Percentiles rank a stretch among this genome's conserved stretches.
Evolutionary conservation across 2,888 invertebrate species (phyloP).

Genomic region (Yponomeuta evonymella): DNA sequence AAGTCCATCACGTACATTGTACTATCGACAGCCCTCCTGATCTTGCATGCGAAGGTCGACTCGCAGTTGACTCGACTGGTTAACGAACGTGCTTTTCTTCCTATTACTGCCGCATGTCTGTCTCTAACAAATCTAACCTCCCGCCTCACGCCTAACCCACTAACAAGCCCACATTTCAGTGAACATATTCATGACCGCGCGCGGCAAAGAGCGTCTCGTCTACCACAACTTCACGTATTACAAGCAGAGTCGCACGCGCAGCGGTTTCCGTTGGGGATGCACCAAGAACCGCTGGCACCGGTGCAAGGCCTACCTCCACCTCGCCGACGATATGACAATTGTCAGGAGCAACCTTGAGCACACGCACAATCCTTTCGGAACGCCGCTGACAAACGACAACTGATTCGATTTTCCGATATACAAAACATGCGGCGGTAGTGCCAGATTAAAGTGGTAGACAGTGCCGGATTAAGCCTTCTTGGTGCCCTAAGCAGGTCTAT

Average conservation of each 20-base stretch:
- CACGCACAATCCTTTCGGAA: constrained; percentile 45
- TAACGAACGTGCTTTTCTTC: no score
- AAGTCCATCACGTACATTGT: no score
- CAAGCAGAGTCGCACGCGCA: constrained; percentile 59
- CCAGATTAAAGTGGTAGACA: no score
- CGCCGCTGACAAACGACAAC: constrained; percentile 18
- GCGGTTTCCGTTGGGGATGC: constrained; percentile 67
- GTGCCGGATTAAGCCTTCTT: no score
- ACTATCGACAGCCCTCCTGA: no score
- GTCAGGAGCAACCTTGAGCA: constrained; percentile 63
- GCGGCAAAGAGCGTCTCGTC: constrained; percentile 62
- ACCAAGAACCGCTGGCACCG: constrained; percentile 68
- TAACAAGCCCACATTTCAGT: constrained; percentile 50
- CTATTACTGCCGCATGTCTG: background rate
- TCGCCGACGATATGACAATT: constrained; percentile 63
- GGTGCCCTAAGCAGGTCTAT: no score
- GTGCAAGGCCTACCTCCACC: constrained; percentile 61
- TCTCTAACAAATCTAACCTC: background rate
- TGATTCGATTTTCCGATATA: background rate
- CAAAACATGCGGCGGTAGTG: no score
- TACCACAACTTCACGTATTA: constrained; percentile 63
- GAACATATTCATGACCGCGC: constrained; percentile 68
- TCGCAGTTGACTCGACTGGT: no score
- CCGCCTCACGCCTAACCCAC: constrained; percentile 13
- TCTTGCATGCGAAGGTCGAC: no score